Conservation (phyloP, 2,888 invertebrate species). For the Lottia scabra region DNA sequence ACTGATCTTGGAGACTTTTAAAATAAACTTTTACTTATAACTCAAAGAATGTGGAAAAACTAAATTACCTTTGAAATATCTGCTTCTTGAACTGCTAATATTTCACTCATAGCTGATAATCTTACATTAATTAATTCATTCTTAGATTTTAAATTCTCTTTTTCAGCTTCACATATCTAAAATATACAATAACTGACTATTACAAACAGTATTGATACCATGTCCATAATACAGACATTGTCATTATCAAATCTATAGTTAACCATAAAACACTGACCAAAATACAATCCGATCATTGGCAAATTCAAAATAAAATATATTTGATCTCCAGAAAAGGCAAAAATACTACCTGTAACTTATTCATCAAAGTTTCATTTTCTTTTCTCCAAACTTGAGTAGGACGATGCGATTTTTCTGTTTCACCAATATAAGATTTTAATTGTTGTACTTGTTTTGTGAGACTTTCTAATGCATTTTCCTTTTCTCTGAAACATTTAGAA, state of each 20-base stretch:
- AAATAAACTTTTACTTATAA: no score
- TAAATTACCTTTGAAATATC: conserved; percentile 52
- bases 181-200: background rate
- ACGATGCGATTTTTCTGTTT: conserved; percentile 50
- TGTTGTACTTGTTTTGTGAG: conserved; percentile 44
- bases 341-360: conserved; percentile 50
- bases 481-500: conserved; percentile 36
- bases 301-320: background rate
- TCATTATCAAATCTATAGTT: no score
- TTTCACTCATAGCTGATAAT: conserved; percentile 55
- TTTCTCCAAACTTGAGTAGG: conserved; percentile 49
- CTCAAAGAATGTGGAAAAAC: background rate
- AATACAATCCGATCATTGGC: no score
- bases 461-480: conserved; percentile 37
- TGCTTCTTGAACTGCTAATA: conserved; percentile 55
- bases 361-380: conserved; percentile 50
- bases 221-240: no score
- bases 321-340: background rate
- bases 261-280: background rate
- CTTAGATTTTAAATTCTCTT: conserved; percentile 48
- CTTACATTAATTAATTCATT: conserved; percentile 54
- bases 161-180: conserved; percentile 44
- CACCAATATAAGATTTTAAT: conserved; percentile 59
- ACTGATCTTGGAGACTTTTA: no score
- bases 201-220: no score